phyloP scores from a whole-genome alignment of 1,140 invertebrate species.

The Aricia agestis region DNA sequence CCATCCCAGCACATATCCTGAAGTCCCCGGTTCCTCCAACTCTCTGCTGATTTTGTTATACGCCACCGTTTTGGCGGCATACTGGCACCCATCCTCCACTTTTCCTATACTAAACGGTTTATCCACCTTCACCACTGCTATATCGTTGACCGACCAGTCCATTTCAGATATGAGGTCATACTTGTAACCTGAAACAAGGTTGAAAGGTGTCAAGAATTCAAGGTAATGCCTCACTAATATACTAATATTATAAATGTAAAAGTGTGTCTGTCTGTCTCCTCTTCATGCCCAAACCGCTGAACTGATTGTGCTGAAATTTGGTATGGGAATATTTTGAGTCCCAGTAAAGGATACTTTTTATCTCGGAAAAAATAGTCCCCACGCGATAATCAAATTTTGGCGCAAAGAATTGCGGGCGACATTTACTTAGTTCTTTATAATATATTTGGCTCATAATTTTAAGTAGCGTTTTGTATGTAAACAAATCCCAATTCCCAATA shows the following conservation, averaged over 20 bases:
- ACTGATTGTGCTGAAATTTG: too few relatives aligned
- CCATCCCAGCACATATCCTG: conserved; percentile 63
- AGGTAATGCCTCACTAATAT: not conserved
- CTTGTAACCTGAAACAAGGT: conserved; percentile 54
- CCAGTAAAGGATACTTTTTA: too few relatives aligned
- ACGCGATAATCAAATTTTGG: too few relatives aligned
- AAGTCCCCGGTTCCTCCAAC: conserved; percentile 60
- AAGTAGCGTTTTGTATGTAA: too few relatives aligned
- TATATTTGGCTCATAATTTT: too few relatives aligned
- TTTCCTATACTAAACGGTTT: conserved; percentile 60
- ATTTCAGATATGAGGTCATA: conserved; percentile 67
- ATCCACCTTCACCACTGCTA: conserved; percentile 65
- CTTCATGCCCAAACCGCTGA: too few relatives aligned
- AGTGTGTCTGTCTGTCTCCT: not conserved
- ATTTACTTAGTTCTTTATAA: too few relatives aligned
- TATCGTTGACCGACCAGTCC: conserved; percentile 66
- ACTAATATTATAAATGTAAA: not conserved
- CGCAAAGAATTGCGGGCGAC: too few relatives aligned
- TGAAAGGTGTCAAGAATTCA: not conserved
- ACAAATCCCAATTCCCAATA: too few relatives aligned
- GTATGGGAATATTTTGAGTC: too few relatives aligned
- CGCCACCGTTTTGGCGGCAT: conserved; percentile 45
- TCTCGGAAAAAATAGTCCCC: too few relatives aligned
- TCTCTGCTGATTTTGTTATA: conserved; percentile 64
- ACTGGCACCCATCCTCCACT: conserved; percentile 54